Evolutionary conservation across 2,113 vertebrate species (phyloP).

Genomic region (Gymnorhina tibicen): DNA sequence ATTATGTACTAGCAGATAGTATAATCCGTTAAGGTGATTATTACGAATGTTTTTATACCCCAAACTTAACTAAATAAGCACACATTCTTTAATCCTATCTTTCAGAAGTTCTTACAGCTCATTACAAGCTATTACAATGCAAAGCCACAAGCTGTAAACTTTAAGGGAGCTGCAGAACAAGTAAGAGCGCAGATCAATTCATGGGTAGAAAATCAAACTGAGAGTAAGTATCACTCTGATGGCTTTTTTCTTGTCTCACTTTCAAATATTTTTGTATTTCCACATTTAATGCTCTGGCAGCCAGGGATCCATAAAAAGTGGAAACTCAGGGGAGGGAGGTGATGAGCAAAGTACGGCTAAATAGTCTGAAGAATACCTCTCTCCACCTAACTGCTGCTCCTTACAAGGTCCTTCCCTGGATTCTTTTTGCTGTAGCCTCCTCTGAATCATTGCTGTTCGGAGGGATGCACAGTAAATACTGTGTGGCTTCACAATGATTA

Average conservation of each 20-base stretch:
- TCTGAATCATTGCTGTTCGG: neutral
- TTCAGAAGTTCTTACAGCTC: slow-evolving; percentile 66
- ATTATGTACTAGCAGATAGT: neutral
- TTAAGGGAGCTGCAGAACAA: slow-evolving; percentile 48
- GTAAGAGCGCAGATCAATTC: slow-evolving; percentile 64
- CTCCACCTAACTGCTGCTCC: neutral
- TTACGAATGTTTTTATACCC: neutral
- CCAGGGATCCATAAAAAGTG: neutral
- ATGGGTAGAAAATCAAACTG: slow-evolving; percentile 71
- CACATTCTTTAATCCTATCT: neutral
- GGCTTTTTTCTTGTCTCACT: neutral
- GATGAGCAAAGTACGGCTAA: neutral
- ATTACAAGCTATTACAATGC: slow-evolving; percentile 61
- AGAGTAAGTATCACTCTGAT: slow-evolving; percentile 43
- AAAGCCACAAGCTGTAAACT: slow-evolving; percentile 67
- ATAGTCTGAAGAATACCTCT: neutral
- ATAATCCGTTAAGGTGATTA: neutral
- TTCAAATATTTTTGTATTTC: neutral
- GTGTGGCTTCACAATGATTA: neutral
- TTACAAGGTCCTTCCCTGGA: neutral
- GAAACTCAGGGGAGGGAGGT: neutral
- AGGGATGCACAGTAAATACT: neutral
- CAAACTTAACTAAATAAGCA: neutral
- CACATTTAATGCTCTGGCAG: neutral
- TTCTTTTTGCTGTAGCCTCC: neutral